A percentile compares a stretch with the other conserved stretches of the same genome.
Conservation (phyloP, 2,797 vertebrate genomes). For the Pangasius mekongensis region DNA sequence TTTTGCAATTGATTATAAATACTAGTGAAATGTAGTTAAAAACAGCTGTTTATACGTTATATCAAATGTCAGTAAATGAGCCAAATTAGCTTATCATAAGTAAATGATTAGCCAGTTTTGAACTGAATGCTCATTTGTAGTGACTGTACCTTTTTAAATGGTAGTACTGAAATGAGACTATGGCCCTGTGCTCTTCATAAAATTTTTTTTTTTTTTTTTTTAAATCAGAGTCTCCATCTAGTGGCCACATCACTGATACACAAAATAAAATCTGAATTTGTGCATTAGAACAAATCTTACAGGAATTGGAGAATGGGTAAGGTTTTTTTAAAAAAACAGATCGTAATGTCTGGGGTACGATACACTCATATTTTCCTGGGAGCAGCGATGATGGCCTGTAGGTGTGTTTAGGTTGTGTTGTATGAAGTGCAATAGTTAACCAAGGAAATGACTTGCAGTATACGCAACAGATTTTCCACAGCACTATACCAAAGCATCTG, state of each 20-base stretch:
- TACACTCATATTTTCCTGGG: neutral
- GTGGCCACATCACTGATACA: conserved; percentile 25
- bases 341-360: too few relatives aligned
- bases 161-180: neutral
- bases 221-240: conserved; percentile 40
- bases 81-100: neutral
- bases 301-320: neutral
- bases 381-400: neutral
- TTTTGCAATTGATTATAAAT: neutral
- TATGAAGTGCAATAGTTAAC: neutral
- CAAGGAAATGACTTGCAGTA: neutral
- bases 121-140: neutral
- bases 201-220: too few relatives aligned
- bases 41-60: neutral
- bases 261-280: neutral
- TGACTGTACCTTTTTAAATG: neutral
- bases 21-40: neutral
- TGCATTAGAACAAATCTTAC: neutral
- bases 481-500: neutral
- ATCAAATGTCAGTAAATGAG: neutral
- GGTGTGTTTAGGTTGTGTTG: neutral
- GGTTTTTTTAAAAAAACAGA: too few relatives aligned
- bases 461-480: too few relatives aligned
- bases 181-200: too few relatives aligned
- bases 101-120: neutral